Evolutionary conservation across 2,797 vertebrate genomes (phyloP), one percentile per base, ranked within the genome.

Genomic region (Kryptopterus vitreolus): DNA sequence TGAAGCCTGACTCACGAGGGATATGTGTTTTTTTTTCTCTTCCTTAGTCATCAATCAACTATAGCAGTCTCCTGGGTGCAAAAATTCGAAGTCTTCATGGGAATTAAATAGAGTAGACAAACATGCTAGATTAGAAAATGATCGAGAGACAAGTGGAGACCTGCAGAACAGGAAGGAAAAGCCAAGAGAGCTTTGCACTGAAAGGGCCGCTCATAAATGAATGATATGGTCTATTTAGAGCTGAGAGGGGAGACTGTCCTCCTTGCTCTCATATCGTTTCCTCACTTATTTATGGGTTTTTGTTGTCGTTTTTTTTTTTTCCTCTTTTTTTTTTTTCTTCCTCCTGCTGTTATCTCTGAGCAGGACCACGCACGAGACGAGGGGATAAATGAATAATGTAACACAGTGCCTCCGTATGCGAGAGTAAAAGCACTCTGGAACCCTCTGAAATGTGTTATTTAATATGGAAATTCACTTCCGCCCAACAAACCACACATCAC

Each of bases 121-220:
- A 58, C 31, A 77, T 86, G 88, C 86, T 78, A 77, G 38, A 85
- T 79, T 57, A 81, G 82, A 83, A 82, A 80, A 72, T 68, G 53
- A 82, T 70, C 85, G 66, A 84, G 79, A 85, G 22, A 59, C 12
- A 24, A 71, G 24, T 46, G 16, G 59, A 66, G 61, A 29, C 66
- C 65, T 65, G 48, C 31, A 31, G 48, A 29, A 66, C 13, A 62
- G 62, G 29, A 24, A 69, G 62, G 38, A 33, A 18, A 63, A 66
- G 70, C 59, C 63, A n/a, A 16, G 43, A 65, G 55, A 83, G 35
- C 72, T 46, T 35, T 46, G 55, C 59, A 26, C 72, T 43, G 55
- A n/a, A 74, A 26, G 55, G n/a, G 20, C 13, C 10, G 33, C 48
- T 78, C 29, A 70, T 81, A 76, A 84, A 81, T 81, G 75, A 78